Base-by-base conservation (phyloP, 2,797 vertebrate genomes). In the Coregonus suidteri region DNA sequence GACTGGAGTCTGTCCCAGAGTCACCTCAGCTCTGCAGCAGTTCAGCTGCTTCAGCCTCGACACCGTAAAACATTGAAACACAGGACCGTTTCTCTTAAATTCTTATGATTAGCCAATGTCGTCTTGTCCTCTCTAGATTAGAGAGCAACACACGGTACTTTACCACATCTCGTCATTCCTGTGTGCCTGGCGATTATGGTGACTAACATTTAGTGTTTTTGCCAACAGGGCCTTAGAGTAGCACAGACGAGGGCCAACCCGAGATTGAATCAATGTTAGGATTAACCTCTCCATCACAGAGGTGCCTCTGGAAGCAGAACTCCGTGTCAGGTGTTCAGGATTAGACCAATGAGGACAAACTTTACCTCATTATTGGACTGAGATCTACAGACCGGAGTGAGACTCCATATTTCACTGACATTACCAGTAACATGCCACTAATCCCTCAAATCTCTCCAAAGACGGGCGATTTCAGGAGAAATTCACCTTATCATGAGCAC, bases 311-410 rank as follows among this genome's bases (percentile, higher is more conserved):
- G 34, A 70, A 20, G 75, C 79, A 86, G 84, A 87, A 86, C 64
- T 71, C 6, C 52, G 52, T 89, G 79, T 80, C 76, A 80, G 82
- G 30, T 78, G 88, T 85, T 85, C 71, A 64, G 86, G 84, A 88
- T 87, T 84, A 85, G 83, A 81, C 76, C 88, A 84, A 20, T 65
- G 81, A 86, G 77, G 79, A 85, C 80, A 84, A 77, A 82, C 65
- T 83, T 86, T 68, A 83, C 83, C 82, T 89, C 78, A 89, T 90
- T 90, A 88, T 77, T 87, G 65, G 79, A 84, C 79, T 85, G 77
- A 83, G 67, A 87, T 89, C 74, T 77, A 79, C 74, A 82, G 71
- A 84, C 81, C 84, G 75, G 81, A 76, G 74, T 82, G 85, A 85
- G 80, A 90, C 47, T 66, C 16, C 79, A 81, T 77, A 85, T 81